Base-by-base conservation (phyloP, 2,888 invertebrate species). In the Tryphoninae sp. region DNA sequence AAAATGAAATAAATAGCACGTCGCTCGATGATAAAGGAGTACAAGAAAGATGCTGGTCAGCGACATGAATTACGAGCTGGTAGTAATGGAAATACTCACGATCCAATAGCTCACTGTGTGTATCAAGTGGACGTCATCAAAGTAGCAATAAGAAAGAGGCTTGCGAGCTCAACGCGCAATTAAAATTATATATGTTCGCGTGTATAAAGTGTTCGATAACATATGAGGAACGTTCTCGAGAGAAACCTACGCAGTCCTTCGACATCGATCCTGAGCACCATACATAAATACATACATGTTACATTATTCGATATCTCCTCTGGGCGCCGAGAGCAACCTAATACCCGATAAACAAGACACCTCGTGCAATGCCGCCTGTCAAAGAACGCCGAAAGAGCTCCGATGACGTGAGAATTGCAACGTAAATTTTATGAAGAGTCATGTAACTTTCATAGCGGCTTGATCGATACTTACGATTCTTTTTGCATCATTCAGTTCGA, bases 201-300 rank as follows among this genome's bases (percentile, higher is more conserved):
- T 26, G 45, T 71, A 11, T 55, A 22, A 13, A 33, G 40, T 42
- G 42, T 19, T 53, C n/a, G 11, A 33, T 55, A 62, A 71, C 61
- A 23, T 40, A 62, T 49, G 51, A 68, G 49, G 22, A 61, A 72
- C 26, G 26, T 59, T 80, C 84, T 85, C 77, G 65, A 80, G 81
- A 72, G 78, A 86, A 87, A 86, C 87, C 87, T 85, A 88, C 88
- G 86, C 74, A 68, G 85, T 86, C 88, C 88, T 88, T 88, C 86
- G 86, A 86, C 83, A 85, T 86, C 85, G 85, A 87, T 86, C 87
- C 80, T 76, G 77, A 77, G 83, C 77, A 71, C 65, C 65, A 76
- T 62, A 26, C 19, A 4, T 58, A 58, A 19, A 19, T 58, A 19
- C 55, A 22, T 58, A 40, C n/a, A 49, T 61, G 49, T 61, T 42